Evolutionary conservation across 2,888 invertebrate genomes (phyloP).

Genomic region (Crepidodera aurea): DNA sequence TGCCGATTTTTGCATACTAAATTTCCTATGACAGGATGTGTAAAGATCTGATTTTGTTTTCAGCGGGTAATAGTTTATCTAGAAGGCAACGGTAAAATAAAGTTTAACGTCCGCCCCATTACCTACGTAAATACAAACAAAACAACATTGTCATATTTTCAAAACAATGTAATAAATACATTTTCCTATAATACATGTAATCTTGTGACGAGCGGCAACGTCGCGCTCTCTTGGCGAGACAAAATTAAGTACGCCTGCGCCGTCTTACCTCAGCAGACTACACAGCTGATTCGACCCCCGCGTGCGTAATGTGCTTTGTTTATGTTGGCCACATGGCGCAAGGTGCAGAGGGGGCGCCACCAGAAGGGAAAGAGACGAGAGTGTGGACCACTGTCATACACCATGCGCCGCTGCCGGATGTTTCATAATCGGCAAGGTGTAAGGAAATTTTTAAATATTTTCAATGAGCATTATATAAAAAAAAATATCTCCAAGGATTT

Average conservation of each 20-base stretch:
- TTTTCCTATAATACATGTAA: neutral
- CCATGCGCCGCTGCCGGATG: conserved; percentile 32
- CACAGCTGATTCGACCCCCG: conserved; percentile 62
- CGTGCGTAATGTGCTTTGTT: conserved; percentile 64
- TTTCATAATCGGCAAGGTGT: conserved; percentile 4
- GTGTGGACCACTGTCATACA: conserved; percentile 42
- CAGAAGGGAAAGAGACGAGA: conserved; percentile 45
- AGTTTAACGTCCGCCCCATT: no score
- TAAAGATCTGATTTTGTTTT: no score
- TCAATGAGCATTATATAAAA: no score
- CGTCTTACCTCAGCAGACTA: conserved; percentile 48
- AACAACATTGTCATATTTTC: no score
- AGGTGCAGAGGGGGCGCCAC: conserved; percentile 58
- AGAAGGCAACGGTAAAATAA: no score
- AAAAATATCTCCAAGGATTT: no score
- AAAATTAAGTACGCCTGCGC: conserved; percentile 42
- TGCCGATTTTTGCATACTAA: no score
- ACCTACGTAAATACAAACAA: no score
- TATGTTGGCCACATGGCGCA: conserved; percentile 64
- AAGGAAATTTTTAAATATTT: neutral
- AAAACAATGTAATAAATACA: no score
- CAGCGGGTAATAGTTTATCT: no score
- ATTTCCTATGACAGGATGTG: no score
- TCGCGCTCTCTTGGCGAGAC: conserved; percentile 20
- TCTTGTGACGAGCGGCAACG: conserved; percentile 12